Evolutionary conservation across 1,140 invertebrate species (phyloP).

Genomic region (Matsumurasca onukii): DNA sequence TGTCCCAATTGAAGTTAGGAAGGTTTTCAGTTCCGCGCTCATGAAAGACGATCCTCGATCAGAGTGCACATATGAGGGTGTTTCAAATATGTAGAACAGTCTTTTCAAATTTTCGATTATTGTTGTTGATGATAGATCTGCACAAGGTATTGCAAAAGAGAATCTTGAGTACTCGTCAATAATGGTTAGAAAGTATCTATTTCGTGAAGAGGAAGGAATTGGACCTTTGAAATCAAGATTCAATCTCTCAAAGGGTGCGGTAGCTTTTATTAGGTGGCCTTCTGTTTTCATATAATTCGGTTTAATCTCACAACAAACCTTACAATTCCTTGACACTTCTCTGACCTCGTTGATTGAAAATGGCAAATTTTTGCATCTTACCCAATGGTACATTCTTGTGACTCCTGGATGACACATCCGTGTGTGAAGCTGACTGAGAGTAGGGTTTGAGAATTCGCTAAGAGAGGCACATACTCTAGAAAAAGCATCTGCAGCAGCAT

Average conservation of each 20-base stretch:
- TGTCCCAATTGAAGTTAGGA: neutral
- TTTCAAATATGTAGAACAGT: slow-evolving; percentile 40
- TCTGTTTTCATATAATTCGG: slow-evolving; percentile 32
- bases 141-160: slow-evolving; percentile 41
- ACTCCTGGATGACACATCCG: slow-evolving; percentile 42
- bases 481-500: slow-evolving; percentile 42
- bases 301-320: slow-evolving; percentile 34
- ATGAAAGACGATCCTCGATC: neutral
- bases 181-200: slow-evolving; percentile 42
- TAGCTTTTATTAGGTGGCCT: slow-evolving; percentile 40
- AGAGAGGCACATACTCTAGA: neutral
- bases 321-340: neutral
- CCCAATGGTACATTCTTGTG: slow-evolving; percentile 36
- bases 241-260: slow-evolving; percentile 39
- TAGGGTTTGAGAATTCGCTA: neutral
- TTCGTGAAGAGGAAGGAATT: slow-evolving; percentile 38
- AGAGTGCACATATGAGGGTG: slow-evolving; percentile 27
- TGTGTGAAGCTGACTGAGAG: slow-evolving; percentile 31
- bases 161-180: slow-evolving; percentile 46
- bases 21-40: neutral
- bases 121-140: slow-evolving; percentile 36
- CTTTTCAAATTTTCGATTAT: slow-evolving; percentile 38
- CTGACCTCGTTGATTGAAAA: neutral
- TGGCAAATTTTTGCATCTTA: slow-evolving; percentile 34
- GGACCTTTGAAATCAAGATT: slow-evolving; percentile 45